Evolutionary conservation across 2,797 vertebrate species (phyloP).

Genomic region (Cryptoblepharus egeriae): DNA sequence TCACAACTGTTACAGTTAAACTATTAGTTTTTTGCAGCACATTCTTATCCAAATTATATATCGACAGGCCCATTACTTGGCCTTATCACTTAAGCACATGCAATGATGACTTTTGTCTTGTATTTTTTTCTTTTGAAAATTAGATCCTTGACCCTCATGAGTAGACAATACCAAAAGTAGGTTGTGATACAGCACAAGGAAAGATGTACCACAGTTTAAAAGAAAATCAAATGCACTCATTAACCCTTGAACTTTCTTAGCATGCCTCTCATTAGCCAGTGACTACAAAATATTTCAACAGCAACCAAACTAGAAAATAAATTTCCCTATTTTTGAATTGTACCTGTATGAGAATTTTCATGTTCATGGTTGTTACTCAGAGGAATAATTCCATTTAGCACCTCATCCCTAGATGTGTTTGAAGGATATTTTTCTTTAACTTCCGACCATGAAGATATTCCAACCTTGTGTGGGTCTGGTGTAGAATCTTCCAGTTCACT

Average conservation of each 20-base stretch:
- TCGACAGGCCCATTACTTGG: not conserved
- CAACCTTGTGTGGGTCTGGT: not conserved
- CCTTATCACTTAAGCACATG: not conserved
- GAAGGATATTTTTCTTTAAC: constrained; percentile 8
- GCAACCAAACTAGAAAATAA: not conserved
- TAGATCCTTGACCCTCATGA: not conserved
- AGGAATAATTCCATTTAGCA: constrained; percentile 23
- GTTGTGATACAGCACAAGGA: not conserved
- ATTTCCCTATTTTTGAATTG: not conserved
- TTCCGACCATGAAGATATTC: not conserved
- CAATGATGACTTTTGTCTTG: not conserved
- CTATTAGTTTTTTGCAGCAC: not conserved
- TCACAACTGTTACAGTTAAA: constrained; percentile 15
- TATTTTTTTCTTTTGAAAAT: not conserved
- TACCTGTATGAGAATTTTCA: constrained; percentile 34
- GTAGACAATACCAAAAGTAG: not conserved
- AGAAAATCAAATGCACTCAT: not conserved
- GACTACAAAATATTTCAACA: not conserved
- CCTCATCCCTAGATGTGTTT: not conserved
- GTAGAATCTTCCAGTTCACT: not conserved
- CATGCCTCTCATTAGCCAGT: not conserved
- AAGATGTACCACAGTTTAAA: not conserved
- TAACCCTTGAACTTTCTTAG: not conserved
- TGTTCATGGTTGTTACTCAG: constrained; percentile 25
- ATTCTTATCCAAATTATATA: not conserved